phyloP scores from a whole-genome alignment of 2,797 vertebrate genomes.

The Pantherophis vulpinus region DNA sequence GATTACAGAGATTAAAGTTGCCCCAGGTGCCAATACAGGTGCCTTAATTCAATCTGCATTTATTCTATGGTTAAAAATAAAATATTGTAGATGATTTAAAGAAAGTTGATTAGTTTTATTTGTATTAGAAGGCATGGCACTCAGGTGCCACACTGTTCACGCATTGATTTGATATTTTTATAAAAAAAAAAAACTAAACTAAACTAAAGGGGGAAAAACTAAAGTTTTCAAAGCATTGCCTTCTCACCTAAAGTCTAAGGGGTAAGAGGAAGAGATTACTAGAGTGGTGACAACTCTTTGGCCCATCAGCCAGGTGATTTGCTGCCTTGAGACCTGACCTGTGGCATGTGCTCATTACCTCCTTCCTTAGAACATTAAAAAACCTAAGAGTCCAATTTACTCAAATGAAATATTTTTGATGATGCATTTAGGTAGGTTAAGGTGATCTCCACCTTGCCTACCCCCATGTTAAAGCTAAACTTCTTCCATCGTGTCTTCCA shows the following conservation, averaged over 20 bases:
- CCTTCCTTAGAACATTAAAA: not conserved
- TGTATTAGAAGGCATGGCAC: too few species aligned
- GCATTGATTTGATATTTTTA: too few species aligned
- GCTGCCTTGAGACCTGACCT: not conserved
- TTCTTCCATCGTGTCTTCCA: not conserved
- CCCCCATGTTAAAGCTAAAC: not conserved
- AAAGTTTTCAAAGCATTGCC: not conserved
- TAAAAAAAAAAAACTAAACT: too few species aligned
- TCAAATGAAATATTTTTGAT: not conserved
- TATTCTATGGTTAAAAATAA: not conserved
- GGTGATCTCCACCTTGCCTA: not conserved
- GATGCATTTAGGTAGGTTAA: not conserved
- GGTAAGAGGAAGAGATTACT: not conserved
- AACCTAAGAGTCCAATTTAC: not conserved
- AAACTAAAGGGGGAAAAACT: too few species aligned
- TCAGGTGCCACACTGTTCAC: too few species aligned
- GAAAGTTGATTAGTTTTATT: not conserved
- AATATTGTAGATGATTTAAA: not conserved
- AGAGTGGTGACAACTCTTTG: not conserved
- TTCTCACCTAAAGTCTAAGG: not conserved
- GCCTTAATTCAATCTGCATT: not conserved
- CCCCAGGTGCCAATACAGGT: not conserved
- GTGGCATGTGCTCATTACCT: not conserved
- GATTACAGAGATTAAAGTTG: not conserved
- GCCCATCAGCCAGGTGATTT: not conserved